These are phyloP conservation scores for Rhinolophus sinicus DNA, from an alignment of 2,113 vertebrate genomes.

Conservation along the genomic window DNA sequence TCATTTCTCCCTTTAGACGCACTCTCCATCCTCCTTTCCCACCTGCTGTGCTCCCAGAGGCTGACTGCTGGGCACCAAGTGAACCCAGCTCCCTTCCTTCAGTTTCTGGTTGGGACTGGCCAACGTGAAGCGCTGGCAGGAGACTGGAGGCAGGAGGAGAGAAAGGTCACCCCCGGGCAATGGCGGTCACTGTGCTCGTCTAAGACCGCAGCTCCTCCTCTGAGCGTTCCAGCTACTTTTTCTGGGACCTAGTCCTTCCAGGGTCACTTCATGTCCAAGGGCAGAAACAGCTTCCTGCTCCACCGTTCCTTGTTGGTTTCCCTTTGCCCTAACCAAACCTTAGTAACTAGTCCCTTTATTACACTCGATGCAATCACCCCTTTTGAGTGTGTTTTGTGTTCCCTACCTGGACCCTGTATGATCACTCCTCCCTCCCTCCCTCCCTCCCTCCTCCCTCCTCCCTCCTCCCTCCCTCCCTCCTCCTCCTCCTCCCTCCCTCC, in stretches of 20 bases:
- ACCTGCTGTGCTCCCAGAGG: not conserved
- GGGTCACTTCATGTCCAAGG: not conserved
- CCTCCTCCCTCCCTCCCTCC: not conserved
- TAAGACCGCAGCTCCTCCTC: not conserved
- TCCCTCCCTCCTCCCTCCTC: not conserved
- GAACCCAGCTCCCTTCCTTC: not conserved
- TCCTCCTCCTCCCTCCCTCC: no score
- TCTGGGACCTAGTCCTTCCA: not conserved
- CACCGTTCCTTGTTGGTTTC: not conserved
- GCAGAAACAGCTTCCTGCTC: not conserved
- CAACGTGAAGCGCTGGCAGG: not conserved
- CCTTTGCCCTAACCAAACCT: not conserved
- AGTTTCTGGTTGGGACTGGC: not conserved
- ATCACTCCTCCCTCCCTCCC: not conserved
- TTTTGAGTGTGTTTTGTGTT: not conserved
- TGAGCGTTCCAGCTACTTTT: not conserved
- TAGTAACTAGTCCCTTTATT: not conserved
- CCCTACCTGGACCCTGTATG: not conserved
- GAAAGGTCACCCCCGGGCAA: not conserved
- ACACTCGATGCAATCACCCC: not conserved
- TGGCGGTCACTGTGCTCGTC: not conserved
- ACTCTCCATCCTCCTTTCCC: not conserved
- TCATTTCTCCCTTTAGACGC: not conserved
- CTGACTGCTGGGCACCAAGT: not conserved
- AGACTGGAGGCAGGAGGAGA: not conserved